Conservation (phyloP, 1,140 invertebrate species). For the Odontomachus brunneus region DNA sequence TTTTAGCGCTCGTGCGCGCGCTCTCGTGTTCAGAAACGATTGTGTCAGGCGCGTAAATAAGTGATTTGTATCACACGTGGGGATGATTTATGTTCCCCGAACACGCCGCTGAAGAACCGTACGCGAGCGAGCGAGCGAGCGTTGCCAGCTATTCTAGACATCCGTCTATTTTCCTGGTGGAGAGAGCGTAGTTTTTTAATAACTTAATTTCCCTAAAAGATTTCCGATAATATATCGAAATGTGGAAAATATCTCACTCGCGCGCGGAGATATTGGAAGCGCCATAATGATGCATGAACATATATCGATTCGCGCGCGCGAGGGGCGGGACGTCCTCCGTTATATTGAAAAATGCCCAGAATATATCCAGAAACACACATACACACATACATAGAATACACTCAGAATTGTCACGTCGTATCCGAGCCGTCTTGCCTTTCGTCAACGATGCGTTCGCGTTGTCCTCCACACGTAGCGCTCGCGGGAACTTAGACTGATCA, state of each 20-base stretch:
- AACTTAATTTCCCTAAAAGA: neutral
- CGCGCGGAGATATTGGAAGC: no score
- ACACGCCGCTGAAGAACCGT: neutral
- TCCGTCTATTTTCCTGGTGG: neutral
- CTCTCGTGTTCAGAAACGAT: slow-evolving; percentile 38
- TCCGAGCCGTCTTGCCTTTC: neutral
- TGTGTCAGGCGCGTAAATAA: slow-evolving; percentile 39
- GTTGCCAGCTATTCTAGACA: slow-evolving; percentile 4
- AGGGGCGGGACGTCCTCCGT: no score
- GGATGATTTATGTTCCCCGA: slow-evolving; percentile 24
- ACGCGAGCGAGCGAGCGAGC: neutral
- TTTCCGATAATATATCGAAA: no score
- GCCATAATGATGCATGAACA: no score
- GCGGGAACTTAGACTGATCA: slow-evolving; percentile 31
- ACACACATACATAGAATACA: no score
- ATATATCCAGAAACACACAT: no score
- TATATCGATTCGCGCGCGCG: no score
- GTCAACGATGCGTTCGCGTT: neutral
- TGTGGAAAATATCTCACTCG: neutral
- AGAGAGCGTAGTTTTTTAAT: neutral
- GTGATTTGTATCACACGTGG: slow-evolving; percentile 36
- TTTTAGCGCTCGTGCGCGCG: slow-evolving; percentile 9
- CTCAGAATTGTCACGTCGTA: neutral
- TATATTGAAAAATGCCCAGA: no score
- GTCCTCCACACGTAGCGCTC: neutral